phyloP scores from a whole-genome alignment of 1,140 invertebrate species.

The Rhagoletis pomonella region DNA sequence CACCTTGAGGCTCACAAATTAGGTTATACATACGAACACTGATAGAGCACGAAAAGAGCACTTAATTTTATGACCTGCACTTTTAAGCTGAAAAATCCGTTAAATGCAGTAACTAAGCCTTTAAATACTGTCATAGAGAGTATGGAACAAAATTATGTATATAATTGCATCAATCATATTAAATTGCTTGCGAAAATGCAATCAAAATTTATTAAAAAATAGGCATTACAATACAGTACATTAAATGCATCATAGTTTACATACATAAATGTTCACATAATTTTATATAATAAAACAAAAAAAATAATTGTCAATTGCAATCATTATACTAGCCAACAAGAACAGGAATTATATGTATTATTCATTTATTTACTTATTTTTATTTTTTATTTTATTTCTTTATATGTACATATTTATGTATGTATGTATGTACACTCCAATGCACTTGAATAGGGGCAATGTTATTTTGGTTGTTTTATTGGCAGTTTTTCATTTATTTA shows the following conservation, averaged over 20 bases:
- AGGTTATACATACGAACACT: no score
- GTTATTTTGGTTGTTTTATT: no score
- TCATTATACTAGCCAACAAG: not conserved
- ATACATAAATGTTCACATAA: not conserved
- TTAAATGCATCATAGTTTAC: not conserved
- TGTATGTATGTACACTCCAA: no score
- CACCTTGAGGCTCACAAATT: no score
- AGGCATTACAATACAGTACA: no score
- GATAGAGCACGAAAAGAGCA: no score
- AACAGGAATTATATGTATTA: not conserved
- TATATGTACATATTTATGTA: no score
- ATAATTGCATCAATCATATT: slow-evolving; percentile 57
- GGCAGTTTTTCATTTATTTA: no score
- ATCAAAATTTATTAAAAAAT: not conserved
- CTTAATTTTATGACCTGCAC: no score
- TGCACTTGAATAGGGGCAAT: no score
- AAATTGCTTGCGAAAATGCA: slow-evolving; percentile 36
- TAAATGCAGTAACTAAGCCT: not conserved
- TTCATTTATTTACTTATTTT: not conserved
- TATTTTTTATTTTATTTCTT: no score
- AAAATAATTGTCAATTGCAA: not conserved
- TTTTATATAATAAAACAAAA: not conserved
- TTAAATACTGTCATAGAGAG: not conserved
- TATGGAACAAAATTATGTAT: slow-evolving; percentile 54
- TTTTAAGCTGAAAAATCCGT: no score